These are phyloP conservation scores for Hartigia nigra DNA, from an alignment of 2,888 invertebrate species.

Conservation along the genomic window DNA sequence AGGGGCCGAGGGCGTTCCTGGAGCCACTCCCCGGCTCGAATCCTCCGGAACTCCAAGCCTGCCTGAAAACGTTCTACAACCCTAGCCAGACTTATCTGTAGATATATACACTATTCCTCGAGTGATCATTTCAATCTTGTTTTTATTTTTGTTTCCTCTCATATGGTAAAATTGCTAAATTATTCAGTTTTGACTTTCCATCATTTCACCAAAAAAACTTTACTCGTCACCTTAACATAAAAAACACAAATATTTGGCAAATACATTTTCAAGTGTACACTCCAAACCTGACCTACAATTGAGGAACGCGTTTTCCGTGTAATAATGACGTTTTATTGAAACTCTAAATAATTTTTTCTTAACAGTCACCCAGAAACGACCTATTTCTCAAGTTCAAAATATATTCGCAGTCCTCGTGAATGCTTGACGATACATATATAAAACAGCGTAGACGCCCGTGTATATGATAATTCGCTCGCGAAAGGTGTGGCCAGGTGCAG, in stretches of 20 bases:
- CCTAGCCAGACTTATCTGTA: not conserved
- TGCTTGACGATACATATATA: not conserved
- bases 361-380: not conserved
- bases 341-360: not conserved
- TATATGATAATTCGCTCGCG: slow-evolving; percentile 46
- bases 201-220: not conserved
- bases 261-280: not conserved
- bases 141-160: too few species aligned
- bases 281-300: not conserved
- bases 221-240: not conserved
- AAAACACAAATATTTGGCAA: not conserved
- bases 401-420: not conserved
- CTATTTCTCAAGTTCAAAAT: not conserved
- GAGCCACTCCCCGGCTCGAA: slow-evolving; percentile 58
- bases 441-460: not conserved
- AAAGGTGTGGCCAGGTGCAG: slow-evolving; percentile 45
- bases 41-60: slow-evolving; percentile 32
- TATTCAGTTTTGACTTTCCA: not conserved
- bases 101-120: not conserved
- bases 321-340: not conserved
- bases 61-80: slow-evolving; percentile 2
- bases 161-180: not conserved
- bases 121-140: not conserved
- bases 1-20: slow-evolving; percentile 57
- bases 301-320: not conserved